Conservation (phyloP, 2,113 vertebrate species). For the Ginglymostoma cirratum region DNA sequence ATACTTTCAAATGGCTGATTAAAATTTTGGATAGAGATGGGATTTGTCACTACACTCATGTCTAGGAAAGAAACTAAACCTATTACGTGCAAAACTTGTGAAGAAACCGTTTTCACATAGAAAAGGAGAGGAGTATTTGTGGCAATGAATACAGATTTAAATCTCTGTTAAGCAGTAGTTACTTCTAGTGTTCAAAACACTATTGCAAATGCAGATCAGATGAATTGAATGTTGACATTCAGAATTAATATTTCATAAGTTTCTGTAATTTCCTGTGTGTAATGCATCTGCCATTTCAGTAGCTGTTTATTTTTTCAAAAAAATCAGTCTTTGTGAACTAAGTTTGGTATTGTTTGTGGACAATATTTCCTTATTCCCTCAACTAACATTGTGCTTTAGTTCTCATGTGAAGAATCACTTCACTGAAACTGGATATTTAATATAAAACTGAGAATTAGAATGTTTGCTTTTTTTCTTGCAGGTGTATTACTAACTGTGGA, state of each 20-base stretch:
- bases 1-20: neutral
- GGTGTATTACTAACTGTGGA: slow-evolving; percentile 79
- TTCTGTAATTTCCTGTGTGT: neutral
- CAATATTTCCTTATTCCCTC: neutral
- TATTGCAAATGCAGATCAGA: neutral
- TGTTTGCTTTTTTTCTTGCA: slow-evolving; percentile 48
- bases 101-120: neutral
- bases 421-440: neutral
- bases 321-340: neutral
- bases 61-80: neutral
- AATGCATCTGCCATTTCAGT: neutral
- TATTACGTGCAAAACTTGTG: neutral
- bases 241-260: neutral
- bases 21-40: neutral
- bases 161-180: neutral
- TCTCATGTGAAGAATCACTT: neutral
- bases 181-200: neutral
- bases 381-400: neutral
- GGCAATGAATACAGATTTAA: neutral
- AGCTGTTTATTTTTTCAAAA: neutral
- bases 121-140: neutral
- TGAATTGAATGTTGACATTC: neutral
- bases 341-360: neutral
- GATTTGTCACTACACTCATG: neutral
- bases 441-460: neutral